Base-by-base conservation (phyloP, 2,797 vertebrate genomes). In the Coregonus sp. region DNA sequence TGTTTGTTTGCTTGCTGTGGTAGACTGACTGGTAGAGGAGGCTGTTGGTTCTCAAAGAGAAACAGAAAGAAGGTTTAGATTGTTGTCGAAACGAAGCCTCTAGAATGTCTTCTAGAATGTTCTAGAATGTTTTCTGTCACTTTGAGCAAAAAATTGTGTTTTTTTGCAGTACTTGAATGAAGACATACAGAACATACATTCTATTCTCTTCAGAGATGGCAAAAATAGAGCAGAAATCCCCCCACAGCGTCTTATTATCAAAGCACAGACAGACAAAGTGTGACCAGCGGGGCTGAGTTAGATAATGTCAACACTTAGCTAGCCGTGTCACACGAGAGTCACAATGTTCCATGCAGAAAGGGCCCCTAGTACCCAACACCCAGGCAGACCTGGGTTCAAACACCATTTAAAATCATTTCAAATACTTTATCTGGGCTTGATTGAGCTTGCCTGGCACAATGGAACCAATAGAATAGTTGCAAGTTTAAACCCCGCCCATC, bases 131-230 rank as follows among this genome's bases (percentile, higher is more conserved):
- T 90, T 92, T 86, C 65, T 80, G 78, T 83, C 76, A 78, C 91
- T 90, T 90, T 86, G 84, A 91, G 92, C 91, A 90, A 91, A 93
- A 89, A 90, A 40, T 2, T 1, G 0, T 2, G 0, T 9, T 90
- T 54, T 89, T 93, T 94, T 93, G 91, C 92, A 92, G 93, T 95
- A 95, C 95, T 95, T 95, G 94, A 95, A 95, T 92, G 92, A 91
- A 86, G 86, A 92, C 90, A 92, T 87, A 89, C 90, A 94, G 90
- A 40, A 40, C 7, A 9, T 9, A 40, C 40, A 40, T 9, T 91
- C 92, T 92, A 90, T 92, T 93, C 82, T 90, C 83, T n/a, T 72
- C 85, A 85, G 90, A 89, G 90, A 82, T 84, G 78, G 40, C 1
- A 25, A 40, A 40, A 40, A 40, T 7, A 40, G 40, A 40, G 83